Evolutionary conservation across 2,888 invertebrate species (phyloP).

Genomic region (Athalia rosae): DNA sequence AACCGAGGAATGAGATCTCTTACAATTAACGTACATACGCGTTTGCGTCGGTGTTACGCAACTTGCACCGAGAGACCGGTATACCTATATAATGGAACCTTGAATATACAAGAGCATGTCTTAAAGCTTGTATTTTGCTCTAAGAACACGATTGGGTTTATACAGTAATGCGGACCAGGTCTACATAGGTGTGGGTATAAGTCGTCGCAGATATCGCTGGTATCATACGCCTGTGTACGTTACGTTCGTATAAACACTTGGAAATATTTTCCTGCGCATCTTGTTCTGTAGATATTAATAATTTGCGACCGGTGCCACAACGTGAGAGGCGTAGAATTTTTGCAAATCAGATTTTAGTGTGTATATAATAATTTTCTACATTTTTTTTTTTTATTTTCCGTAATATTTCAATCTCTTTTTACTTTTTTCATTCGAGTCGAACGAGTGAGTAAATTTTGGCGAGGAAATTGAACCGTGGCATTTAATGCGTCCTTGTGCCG

Average conservation of each 20-base stretch:
- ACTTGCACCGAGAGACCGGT: conserved; percentile 20
- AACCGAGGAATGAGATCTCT: conserved; percentile 4
- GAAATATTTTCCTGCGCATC: neutral
- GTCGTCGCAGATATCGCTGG: too few relatives aligned
- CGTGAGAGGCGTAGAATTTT: too few relatives aligned
- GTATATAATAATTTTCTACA: too few relatives aligned
- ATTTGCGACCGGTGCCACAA: too few relatives aligned
- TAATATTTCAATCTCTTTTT: too few relatives aligned
- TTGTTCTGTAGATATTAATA: too few relatives aligned
- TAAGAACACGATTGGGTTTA: conserved; percentile 16
- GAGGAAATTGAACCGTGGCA: too few relatives aligned
- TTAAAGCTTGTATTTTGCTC: conserved; percentile 1
- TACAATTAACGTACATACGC: conserved; percentile 36
- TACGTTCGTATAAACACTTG: neutral
- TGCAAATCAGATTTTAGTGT: too few relatives aligned
- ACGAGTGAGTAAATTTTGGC: too few relatives aligned
- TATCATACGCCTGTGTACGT: neutral
- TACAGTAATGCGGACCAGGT: neutral
- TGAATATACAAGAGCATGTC: conserved; percentile 27
- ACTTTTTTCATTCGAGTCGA: too few relatives aligned
- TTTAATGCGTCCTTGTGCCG: conserved; percentile 12
- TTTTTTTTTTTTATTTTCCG: too few relatives aligned
- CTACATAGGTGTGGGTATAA: too few relatives aligned
- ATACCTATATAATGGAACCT: conserved; percentile 17
- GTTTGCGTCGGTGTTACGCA: conserved; percentile 23